Evolutionary conservation across 2,888 invertebrate genomes (phyloP).

Genomic region (Ernsta delagoae): DNA sequence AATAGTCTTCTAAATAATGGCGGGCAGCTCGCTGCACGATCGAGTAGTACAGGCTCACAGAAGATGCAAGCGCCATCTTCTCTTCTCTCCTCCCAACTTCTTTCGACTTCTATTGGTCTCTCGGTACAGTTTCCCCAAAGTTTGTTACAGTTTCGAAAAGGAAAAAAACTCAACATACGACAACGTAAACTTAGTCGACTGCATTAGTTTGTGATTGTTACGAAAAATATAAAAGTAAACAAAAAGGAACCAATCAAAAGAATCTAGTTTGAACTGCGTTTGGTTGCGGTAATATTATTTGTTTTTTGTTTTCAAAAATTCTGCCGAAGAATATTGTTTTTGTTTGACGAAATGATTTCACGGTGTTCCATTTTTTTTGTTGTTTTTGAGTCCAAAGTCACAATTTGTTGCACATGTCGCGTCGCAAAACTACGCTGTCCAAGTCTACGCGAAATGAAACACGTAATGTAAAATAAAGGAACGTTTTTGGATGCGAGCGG

Average conservation of each 20-base stretch:
- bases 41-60: slow-evolving; percentile 88
- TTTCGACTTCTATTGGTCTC: slow-evolving; percentile 55
- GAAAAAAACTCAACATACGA: slow-evolving; percentile 63
- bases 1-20: slow-evolving; percentile 88
- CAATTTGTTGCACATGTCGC: slow-evolving; percentile 78
- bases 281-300: slow-evolving; percentile 60
- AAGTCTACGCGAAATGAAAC: slow-evolving; percentile 83
- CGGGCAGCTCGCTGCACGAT: slow-evolving; percentile 88
- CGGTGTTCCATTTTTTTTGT: slow-evolving; percentile 64
- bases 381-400: slow-evolving; percentile 72
- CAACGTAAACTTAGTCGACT: slow-evolving; percentile 65
- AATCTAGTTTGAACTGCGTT: slow-evolving; percentile 81
- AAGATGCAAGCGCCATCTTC: slow-evolving; percentile 86
- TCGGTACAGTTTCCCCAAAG: slow-evolving; percentile 56
- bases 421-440: slow-evolving; percentile 77
- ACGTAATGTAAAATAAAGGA: slow-evolving; percentile 81
- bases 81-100: slow-evolving; percentile 59
- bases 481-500: slow-evolving; percentile 75
- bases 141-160: slow-evolving; percentile 67
- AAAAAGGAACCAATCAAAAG: slow-evolving; percentile 44
- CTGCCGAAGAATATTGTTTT: slow-evolving; percentile 67
- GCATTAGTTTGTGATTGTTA: slow-evolving; percentile 59
- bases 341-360: slow-evolving; percentile 58
- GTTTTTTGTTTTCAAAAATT: slow-evolving; percentile 49
- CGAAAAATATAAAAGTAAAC: slow-evolving; percentile 45